phyloP scores from a whole-genome alignment of 2,797 vertebrate species.

The Toxotes lorentzi region DNA sequence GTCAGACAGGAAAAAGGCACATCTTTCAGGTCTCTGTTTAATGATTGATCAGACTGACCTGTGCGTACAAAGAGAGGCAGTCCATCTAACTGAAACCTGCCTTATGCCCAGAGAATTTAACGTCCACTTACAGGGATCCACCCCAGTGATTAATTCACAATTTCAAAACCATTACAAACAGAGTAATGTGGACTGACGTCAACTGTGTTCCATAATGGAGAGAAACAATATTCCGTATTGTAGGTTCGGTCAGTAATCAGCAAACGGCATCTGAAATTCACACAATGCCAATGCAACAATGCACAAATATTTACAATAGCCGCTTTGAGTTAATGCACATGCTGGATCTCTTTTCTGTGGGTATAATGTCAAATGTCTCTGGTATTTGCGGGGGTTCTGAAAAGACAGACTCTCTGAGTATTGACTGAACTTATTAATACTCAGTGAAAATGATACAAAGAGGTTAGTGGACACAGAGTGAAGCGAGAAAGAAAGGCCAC shows the following conservation, averaged over 20 bases:
- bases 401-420: slow-evolving; percentile 38
- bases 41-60: slow-evolving; percentile 71
- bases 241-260: slow-evolving; percentile 45
- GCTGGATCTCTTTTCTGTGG: slow-evolving; percentile 41
- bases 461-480: slow-evolving; percentile 43
- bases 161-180: slow-evolving; percentile 53
- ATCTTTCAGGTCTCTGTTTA: slow-evolving; percentile 63
- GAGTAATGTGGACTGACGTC: slow-evolving; percentile 65
- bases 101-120: slow-evolving; percentile 32
- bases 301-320: slow-evolving; percentile 69
- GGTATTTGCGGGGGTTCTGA: slow-evolving; percentile 65
- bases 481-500: slow-evolving; percentile 24
- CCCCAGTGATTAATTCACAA: slow-evolving; percentile 57
- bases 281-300: slow-evolving; percentile 60
- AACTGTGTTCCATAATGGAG: slow-evolving; percentile 22
- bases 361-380: slow-evolving; percentile 55
- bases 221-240: slow-evolving; percentile 56
- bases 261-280: slow-evolving; percentile 35
- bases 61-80: slow-evolving; percentile 41
- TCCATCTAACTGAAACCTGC: slow-evolving; percentile 33
- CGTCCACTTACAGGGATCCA: slow-evolving; percentile 48
- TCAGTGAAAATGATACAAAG: slow-evolving; percentile 69
- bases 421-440: slow-evolving; percentile 63
- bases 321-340: slow-evolving; percentile 58
- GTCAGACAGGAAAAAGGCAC: slow-evolving; percentile 30